Percentiles rank a stretch among this genome's conserved stretches.
phyloP scores from a whole-genome alignment of 2,797 vertebrate genomes.

The Parauchenoglanis punctatus region DNA sequence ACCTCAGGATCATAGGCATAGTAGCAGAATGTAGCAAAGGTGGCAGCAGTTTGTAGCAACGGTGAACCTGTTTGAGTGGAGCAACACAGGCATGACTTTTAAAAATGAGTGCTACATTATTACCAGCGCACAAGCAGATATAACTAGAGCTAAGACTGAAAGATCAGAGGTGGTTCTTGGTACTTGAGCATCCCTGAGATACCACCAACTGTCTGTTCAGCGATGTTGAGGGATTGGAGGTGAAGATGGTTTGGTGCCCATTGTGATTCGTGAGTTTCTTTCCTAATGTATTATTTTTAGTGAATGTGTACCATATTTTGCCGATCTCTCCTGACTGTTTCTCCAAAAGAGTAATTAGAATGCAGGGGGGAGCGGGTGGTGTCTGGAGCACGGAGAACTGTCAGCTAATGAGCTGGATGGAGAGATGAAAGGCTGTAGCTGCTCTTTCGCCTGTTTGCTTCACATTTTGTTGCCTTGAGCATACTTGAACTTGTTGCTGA shows the following conservation, averaged over 20 bases:
- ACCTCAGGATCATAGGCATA: neutral
- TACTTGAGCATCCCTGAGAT: neutral
- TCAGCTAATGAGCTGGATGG: conserved; percentile 17
- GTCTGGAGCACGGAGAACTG: conserved; percentile 16
- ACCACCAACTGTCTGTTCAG: neutral
- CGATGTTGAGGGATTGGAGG: neutral
- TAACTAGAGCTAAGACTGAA: neutral
- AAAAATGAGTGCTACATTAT: neutral
- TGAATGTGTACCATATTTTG: neutral
- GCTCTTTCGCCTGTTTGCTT: conserved; percentile 5
- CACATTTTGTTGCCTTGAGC: conserved; percentile 28
- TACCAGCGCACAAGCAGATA: neutral
- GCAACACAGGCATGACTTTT: neutral
- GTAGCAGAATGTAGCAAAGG: too few species aligned
- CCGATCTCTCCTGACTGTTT: neutral
- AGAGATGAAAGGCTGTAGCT: conserved; percentile 20
- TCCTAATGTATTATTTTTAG: neutral
- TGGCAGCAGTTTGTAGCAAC: neutral
- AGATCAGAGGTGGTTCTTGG: neutral
- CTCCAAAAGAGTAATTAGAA: conserved; percentile 53
- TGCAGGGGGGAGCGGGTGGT: conserved; percentile 38
- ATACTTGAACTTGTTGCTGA: conserved; percentile 30
- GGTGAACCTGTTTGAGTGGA: neutral
- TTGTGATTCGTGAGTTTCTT: neutral
- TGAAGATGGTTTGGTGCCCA: conserved; percentile 8